Evolutionary conservation across 2,113 vertebrate species (phyloP).

Genomic region (Egretta garzetta): DNA sequence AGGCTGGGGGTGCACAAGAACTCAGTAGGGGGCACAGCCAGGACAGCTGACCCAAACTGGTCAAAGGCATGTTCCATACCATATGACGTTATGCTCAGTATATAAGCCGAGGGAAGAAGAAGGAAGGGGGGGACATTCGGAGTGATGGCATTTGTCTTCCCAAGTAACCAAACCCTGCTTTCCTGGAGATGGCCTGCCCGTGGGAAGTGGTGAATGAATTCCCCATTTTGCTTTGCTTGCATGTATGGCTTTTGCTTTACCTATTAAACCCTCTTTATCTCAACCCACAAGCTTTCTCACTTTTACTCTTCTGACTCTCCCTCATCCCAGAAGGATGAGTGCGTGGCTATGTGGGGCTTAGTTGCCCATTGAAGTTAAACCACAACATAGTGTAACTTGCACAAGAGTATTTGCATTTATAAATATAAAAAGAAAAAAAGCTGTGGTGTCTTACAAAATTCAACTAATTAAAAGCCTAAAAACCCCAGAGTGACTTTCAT

Average conservation of each 20-base stretch:
- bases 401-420: neutral
- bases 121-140: rapidly evolving
- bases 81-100: rapidly evolving
- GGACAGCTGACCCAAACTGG: neutral
- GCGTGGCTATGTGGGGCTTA: rapidly evolving
- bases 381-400: neutral
- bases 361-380: neutral
- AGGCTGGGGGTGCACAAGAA: neutral
- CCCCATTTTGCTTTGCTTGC: neutral
- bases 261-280: neutral
- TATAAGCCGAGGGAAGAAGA: neutral
- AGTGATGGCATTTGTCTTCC: neutral
- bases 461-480: neutral
- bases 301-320: neutral
- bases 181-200: neutral
- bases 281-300: neutral
- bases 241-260: neutral
- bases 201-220: neutral
- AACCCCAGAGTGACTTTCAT: neutral
- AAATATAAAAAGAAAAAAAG: neutral
- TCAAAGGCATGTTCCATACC: neutral
- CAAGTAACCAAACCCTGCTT: neutral
- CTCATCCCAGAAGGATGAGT: rapidly evolving
- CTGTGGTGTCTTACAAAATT: neutral
- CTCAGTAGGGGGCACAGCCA: neutral